phyloP scores from a whole-genome alignment of 2,888 invertebrate species.

The Sesia apiformis region DNA sequence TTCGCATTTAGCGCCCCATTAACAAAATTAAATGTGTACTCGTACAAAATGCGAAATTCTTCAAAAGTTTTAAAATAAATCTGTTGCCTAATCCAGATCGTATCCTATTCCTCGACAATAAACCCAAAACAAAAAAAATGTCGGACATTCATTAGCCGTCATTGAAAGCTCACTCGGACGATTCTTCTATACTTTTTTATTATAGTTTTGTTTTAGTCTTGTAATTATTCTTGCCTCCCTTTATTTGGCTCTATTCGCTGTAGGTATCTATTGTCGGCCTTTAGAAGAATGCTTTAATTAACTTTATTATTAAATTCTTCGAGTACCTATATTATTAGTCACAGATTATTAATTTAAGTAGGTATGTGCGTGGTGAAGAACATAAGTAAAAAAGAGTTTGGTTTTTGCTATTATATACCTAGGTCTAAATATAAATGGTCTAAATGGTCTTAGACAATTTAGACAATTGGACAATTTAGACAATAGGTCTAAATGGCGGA shows the following conservation, averaged over 20 bases:
- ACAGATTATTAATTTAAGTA: too few relatives aligned
- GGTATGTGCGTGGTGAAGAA: too few relatives aligned
- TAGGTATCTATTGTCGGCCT: conserved; percentile 3
- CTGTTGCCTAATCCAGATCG: conserved; percentile 7
- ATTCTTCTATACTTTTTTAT: conserved; percentile 29
- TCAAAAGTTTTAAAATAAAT: too few relatives aligned
- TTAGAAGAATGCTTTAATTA: conserved; percentile 16
- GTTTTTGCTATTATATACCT: too few relatives aligned
- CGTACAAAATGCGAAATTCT: too few relatives aligned
- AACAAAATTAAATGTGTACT: too few relatives aligned
- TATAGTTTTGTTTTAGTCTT: conserved; percentile 35
- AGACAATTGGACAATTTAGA: too few relatives aligned
- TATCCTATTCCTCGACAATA: conserved; percentile 7
- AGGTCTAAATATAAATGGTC: too few relatives aligned
- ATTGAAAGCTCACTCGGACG: conserved; percentile 57
- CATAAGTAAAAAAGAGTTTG: too few relatives aligned
- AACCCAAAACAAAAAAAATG: conserved; percentile 30
- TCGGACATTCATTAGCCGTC: conserved; percentile 55
- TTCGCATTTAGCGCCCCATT: too few relatives aligned
- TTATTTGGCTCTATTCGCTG: conserved; percentile 3
- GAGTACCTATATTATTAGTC: not conserved
- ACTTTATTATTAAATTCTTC: conserved; percentile 14
- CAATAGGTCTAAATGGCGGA: too few relatives aligned
- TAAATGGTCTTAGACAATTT: too few relatives aligned
- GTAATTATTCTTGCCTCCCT: conserved; percentile 32